Conservation (phyloP, 2,113 vertebrate species). For the Eptatretus burgeri region DNA sequence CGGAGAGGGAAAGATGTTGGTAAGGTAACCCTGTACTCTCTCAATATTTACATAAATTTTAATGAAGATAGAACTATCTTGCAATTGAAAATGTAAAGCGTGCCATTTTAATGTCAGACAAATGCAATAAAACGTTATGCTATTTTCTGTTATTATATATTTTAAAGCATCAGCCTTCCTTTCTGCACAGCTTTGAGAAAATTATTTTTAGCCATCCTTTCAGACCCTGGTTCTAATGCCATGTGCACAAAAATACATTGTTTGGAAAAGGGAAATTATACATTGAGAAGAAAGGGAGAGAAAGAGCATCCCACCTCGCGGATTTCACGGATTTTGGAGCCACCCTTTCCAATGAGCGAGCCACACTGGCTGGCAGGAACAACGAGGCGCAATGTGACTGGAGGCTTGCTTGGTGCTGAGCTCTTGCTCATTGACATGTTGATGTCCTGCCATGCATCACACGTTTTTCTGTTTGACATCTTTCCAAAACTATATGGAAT, state of each 20-base stretch:
- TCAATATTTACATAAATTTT: no score
- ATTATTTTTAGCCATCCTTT: background rate
- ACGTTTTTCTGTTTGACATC: no score
- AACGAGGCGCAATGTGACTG: conserved; percentile 56
- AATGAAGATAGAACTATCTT: no score
- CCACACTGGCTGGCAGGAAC: conserved; percentile 82
- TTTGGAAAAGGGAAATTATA: no score
- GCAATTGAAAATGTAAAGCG: no score
- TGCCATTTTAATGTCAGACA: no score
- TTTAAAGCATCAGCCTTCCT: no score
- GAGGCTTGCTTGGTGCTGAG: conserved; percentile 73
- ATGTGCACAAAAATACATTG: background rate
- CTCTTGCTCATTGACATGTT: conserved; percentile 97
- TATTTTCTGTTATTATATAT: no score
- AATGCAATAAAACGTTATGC: no score
- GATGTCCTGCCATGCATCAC: conserved; percentile 36
- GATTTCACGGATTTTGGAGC: conserved; percentile 94
- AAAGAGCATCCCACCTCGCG: conserved; percentile 35
- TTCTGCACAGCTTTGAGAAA: no score
- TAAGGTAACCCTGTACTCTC: background rate
- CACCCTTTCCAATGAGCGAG: conserved; percentile 79
- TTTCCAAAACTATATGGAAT: no score
- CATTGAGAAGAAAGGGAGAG: no score
- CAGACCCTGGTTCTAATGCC: background rate
- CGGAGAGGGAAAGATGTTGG: background rate